Evolutionary conservation across 2,888 invertebrate genomes (phyloP).

Genomic region (Plagodis dolabraria): DNA sequence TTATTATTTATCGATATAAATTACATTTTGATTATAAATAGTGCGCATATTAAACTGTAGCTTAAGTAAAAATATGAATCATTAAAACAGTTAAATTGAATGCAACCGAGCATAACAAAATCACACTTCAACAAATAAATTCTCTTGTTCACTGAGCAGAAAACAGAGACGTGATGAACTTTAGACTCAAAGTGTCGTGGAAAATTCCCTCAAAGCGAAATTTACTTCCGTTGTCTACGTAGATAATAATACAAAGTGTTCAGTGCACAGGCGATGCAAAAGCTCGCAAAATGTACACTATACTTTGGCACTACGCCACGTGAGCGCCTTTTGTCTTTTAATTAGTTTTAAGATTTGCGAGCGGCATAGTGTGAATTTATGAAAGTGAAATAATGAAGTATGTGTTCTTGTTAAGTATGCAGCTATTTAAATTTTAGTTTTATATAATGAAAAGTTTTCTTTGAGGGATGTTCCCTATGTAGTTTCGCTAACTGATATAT

Average conservation of each 20-base stretch:
- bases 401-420: not conserved
- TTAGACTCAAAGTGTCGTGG: constrained; percentile 41
- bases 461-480: too few relatives aligned
- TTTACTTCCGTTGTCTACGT: constrained; percentile 40
- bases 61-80: too few relatives aligned
- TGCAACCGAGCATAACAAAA: constrained; percentile 2
- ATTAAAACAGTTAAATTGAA: constrained; percentile 1
- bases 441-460: too few relatives aligned
- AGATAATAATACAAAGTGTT: constrained; percentile 39
- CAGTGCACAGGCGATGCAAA: constrained; percentile 25
- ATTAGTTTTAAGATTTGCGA: constrained; percentile 36
- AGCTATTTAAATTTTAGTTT: too few relatives aligned
- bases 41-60: too few relatives aligned
- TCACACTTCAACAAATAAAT: constrained; percentile 20
- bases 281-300: constrained; percentile 33
- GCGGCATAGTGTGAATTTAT: constrained; percentile 23
- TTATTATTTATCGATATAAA: too few relatives aligned
- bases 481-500: too few relatives aligned
- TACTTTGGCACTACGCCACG: constrained; percentile 38
- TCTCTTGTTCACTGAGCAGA: constrained; percentile 35
- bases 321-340: constrained; percentile 32
- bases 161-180: constrained; percentile 39
- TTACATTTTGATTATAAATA: too few relatives aligned
- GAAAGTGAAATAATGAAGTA: constrained; percentile 17
- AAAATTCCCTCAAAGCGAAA: constrained; percentile 41